Evolutionary conservation across 2,888 invertebrate genomes (phyloP), one percentile per base, ranked within the genome.

Genomic region (Laothoe populi): DNA sequence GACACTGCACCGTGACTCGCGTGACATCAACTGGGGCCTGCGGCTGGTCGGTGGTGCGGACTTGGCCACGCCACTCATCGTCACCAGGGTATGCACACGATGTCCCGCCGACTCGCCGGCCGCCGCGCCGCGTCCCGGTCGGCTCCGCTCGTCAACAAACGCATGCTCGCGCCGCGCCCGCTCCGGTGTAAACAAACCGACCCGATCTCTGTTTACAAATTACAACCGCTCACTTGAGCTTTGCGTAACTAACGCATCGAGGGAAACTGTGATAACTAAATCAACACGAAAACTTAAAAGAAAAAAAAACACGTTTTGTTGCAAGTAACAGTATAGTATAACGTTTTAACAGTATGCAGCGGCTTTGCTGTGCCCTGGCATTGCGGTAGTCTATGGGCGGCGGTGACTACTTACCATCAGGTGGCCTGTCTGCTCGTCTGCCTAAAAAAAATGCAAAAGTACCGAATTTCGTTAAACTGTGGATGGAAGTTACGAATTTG

Each of bases 11-110:
- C 95, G 97, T 73, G 95, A 95, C 77, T 94, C 94, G 78, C 94
- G 94, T 73, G 94, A 94, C 73, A 95, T 95, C 78, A 96, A 96
- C 79, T 98, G 97, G 97, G 98, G 98, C 65, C 96, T 98, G 77
- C 95, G 97, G 76, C 94, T 98, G 73, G 96, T 97, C 70, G 98
- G 98, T 75, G 97, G 97, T 75, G 94, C 96, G 70, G 97, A 98
- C 93, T 95, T 97, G 79, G 96, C 96, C 81, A 95, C 96, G 60
- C 97, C 98, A 67, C 94, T 98, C 83, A 96, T 97, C 87, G 96
- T 98, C 85, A 97, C 97, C 71, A 96, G 96, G 95, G 98, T 98
- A 95, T 82, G 81, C 72, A 49, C 10, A 10, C 16, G 26, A 60
- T 13, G 45, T 57, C 48, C 42, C 62, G 48, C n/a, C 31, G 49